Percentiles rank a stretch among this genome's conserved stretches.
phyloP scores from a whole-genome alignment of 2,888 invertebrate genomes.

The Sturmia bella region DNA sequence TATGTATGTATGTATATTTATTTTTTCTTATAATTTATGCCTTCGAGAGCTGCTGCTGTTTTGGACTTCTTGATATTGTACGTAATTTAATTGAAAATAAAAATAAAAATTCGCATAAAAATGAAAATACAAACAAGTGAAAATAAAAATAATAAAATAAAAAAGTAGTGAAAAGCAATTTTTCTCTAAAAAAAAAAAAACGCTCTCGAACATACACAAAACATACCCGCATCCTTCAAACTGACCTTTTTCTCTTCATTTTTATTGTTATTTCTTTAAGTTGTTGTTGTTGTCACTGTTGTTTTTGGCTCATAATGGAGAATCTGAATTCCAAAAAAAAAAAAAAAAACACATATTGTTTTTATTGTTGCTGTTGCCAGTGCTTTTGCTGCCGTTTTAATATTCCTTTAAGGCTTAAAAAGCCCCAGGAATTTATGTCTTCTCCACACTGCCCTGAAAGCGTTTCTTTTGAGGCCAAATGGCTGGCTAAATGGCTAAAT shows the following conservation, averaged over 20 bases:
- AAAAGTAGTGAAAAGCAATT: slow-evolving; percentile 45
- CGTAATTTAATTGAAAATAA: slow-evolving; percentile 70
- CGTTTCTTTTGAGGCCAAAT: slow-evolving; percentile 29
- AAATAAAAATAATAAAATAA: slow-evolving; percentile 34
- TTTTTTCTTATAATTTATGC: slow-evolving; percentile 40
- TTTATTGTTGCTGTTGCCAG: slow-evolving; percentile 17
- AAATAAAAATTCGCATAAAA: slow-evolving; percentile 67
- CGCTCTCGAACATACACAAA: not conserved
- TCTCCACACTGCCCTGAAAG: slow-evolving; percentile 20
- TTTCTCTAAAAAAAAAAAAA: slow-evolving; percentile 6
- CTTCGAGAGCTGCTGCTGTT: slow-evolving; percentile 34
- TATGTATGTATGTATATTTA: slow-evolving; percentile 16
- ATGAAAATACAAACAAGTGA: slow-evolving; percentile 31
- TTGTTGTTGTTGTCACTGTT: slow-evolving; percentile 47
- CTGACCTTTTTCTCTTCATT: slow-evolving; percentile 56
- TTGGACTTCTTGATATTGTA: slow-evolving; percentile 32
- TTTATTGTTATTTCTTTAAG: slow-evolving; percentile 59
- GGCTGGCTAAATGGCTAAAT: slow-evolving; percentile 60
- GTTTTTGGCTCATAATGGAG: slow-evolving; percentile 47
- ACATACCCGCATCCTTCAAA: slow-evolving; percentile 29
- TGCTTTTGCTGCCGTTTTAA: slow-evolving; percentile 20
- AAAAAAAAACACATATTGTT: slow-evolving; percentile 59
- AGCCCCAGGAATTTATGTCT: slow-evolving; percentile 46
- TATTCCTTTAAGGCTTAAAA: slow-evolving; percentile 57
- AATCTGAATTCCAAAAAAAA: slow-evolving; percentile 37